Evolutionary conservation across 2,113 vertebrate species (phyloP).

Genomic region (Platysternon megacephalum): DNA sequence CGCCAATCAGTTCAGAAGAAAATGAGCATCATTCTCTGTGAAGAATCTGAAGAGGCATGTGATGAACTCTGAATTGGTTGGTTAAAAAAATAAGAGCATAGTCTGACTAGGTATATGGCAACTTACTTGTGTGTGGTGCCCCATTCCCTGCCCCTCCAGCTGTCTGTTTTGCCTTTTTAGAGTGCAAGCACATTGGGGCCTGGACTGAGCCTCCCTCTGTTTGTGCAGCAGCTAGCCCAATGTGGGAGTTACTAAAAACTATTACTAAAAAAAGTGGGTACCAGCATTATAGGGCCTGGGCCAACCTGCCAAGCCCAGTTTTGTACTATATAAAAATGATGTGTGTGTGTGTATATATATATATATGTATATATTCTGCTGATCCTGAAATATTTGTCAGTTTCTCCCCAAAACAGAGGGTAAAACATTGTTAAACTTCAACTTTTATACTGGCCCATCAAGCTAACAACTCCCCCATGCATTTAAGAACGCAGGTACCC

Average conservation of each 20-base stretch:
- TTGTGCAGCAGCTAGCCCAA: background rate
- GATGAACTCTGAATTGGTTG: conserved; percentile 37
- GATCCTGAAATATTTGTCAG: background rate
- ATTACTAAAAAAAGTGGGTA: background rate
- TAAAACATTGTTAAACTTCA: background rate
- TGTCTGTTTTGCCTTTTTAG: background rate
- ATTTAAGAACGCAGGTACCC: background rate
- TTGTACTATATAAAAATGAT: accelerated
- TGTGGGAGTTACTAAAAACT: background rate
- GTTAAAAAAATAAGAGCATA: background rate
- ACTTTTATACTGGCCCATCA: background rate
- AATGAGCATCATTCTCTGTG: background rate
- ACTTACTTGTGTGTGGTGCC: background rate
- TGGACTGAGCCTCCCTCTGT: background rate
- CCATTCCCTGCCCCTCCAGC: background rate
- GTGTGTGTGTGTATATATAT: background rate
- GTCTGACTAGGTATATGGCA: background rate
- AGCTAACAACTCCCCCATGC: background rate
- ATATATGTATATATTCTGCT: accelerated
- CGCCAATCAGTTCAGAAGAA: background rate
- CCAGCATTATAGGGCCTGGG: background rate
- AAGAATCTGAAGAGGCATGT: conserved; percentile 12
- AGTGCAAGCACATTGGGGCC: background rate
- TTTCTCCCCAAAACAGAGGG: background rate
- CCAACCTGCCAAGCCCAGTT: background rate